These are phyloP conservation scores for Pteria penguin DNA, from an alignment of 2,888 invertebrate genomes.

Conservation along the genomic window DNA sequence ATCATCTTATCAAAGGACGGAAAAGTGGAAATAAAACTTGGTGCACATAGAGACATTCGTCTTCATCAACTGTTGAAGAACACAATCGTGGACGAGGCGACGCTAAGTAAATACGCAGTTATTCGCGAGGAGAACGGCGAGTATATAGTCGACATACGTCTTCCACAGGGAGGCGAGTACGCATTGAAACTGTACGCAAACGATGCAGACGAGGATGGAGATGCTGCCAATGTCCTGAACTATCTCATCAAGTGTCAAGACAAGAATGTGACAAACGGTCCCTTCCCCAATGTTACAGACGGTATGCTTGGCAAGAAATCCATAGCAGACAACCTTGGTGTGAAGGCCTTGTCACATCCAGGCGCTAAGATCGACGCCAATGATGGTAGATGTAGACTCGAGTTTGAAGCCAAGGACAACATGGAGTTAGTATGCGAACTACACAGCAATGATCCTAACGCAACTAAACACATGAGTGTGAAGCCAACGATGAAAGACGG, in stretches of 20 bases:
- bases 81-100: slow-evolving; percentile 70
- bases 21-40: slow-evolving; percentile 71
- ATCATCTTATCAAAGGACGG: slow-evolving; percentile 73
- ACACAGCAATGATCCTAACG: slow-evolving; percentile 66
- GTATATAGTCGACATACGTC: slow-evolving; percentile 69
- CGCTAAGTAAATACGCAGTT: slow-evolving; percentile 71
- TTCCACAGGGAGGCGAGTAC: slow-evolving; percentile 74
- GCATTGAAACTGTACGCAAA: slow-evolving; percentile 76
- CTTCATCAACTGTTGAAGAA: slow-evolving; percentile 73
- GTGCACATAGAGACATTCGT: slow-evolving; percentile 64
- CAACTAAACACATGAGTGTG: slow-evolving; percentile 60
- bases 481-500: slow-evolving; percentile 59
- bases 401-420: slow-evolving; percentile 66
- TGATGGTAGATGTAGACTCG: slow-evolving; percentile 61
- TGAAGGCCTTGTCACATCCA: slow-evolving; percentile 66
- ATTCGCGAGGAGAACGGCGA: slow-evolving; percentile 70
- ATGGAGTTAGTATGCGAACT: slow-evolving; percentile 74
- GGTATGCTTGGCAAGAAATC: slow-evolving; percentile 66
- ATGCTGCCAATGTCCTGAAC: slow-evolving; percentile 76
- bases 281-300: slow-evolving; percentile 73
- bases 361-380: slow-evolving; percentile 61
- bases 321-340: slow-evolving; percentile 62
- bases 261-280: slow-evolving; percentile 56
- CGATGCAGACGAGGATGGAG: slow-evolving; percentile 67
- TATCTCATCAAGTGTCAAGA: slow-evolving; percentile 72